These are phyloP conservation scores for Urosaurus nigricauda DNA, from an alignment of 2,797 vertebrate genomes.

Conservation along the genomic window DNA sequence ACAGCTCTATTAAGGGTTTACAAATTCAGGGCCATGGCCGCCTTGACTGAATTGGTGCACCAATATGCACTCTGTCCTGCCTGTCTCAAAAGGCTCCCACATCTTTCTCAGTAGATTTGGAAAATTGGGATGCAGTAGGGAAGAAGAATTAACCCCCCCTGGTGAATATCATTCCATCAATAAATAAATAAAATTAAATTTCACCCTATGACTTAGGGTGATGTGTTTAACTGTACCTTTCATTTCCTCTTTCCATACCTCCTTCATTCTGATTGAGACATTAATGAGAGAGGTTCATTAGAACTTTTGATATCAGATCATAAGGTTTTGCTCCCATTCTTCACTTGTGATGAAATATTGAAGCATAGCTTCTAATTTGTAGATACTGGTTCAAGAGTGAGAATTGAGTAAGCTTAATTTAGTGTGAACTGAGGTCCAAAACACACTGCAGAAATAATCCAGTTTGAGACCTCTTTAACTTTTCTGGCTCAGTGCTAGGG, in stretches of 20 bases:
- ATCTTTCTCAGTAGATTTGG: background rate
- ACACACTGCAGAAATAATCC: no score
- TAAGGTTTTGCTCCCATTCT: background rate
- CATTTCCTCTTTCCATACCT: background rate
- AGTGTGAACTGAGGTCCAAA: no score
- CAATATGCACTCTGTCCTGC: no score
- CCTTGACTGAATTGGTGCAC: no score
- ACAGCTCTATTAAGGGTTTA: no score
- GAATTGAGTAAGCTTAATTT: no score
- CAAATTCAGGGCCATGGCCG: no score
- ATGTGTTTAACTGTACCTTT: background rate
- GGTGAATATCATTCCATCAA: background rate
- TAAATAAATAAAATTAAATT: background rate
- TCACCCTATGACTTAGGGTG: background rate
- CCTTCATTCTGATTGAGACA: background rate
- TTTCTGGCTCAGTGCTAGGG: no score
- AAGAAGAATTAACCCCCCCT: background rate
- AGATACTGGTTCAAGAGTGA: no score
- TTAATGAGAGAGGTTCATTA: background rate
- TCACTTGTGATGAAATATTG: background rate
- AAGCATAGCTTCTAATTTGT: no score
- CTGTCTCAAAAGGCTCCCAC: background rate
- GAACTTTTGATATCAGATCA: background rate
- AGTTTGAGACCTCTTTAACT: no score
- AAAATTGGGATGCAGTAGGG: background rate